Base-by-base conservation (phyloP, 37 sponge, comb jelly and placozoan species). In the Petrosia ficiformis region DNA sequence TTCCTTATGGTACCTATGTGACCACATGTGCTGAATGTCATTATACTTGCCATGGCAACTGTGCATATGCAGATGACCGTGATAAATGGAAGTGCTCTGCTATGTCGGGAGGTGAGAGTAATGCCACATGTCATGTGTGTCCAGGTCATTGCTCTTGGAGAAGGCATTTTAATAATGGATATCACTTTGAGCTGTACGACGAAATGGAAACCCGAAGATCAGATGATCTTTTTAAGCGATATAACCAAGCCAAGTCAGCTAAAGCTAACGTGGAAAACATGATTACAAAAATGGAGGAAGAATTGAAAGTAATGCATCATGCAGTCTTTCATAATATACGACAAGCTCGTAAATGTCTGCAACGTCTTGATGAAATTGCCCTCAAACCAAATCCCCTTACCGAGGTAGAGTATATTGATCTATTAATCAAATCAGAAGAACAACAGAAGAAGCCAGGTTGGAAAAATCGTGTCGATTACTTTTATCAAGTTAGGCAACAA, bases 11-110 rank as follows among this genome's bases (percentile, higher is more conserved):
- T 16, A 31, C 10, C 10, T 88, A 77, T 71, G 82, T 72, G 19
- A 92, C 89, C 43, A 92, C 84, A 70, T 93, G 93, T 42, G 42
- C 76, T 16, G 80, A 21, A 2, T 93, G 93, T 41, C 79, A 93
- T 69, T 69, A 32, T 39, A 93, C 93, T 19, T 93, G 93, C 63
- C 93, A 93, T 68, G 6, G 72, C 25, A 24, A 24, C 4, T 93
- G 93, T 67, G 44, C 37, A 2, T 37, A 67, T 71, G 39, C 75
- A 56, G 57, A 85, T 40, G 89, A 93, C 40, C 57, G 30, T 8
- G 78, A 87, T 41, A 88, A 84, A 59, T 72, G 19, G 39, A 75
- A 48, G 1, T 93, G 93, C 57, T 4, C 70, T 40, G 93, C 89
- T 2, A 93, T 93, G 93, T 31, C 28, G 5, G 82, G 84, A 16